Evolutionary conservation across 2,888 invertebrate genomes (phyloP), one percentile per base, ranked within the genome.

Genomic region (Malachius bipustulatus): DNA sequence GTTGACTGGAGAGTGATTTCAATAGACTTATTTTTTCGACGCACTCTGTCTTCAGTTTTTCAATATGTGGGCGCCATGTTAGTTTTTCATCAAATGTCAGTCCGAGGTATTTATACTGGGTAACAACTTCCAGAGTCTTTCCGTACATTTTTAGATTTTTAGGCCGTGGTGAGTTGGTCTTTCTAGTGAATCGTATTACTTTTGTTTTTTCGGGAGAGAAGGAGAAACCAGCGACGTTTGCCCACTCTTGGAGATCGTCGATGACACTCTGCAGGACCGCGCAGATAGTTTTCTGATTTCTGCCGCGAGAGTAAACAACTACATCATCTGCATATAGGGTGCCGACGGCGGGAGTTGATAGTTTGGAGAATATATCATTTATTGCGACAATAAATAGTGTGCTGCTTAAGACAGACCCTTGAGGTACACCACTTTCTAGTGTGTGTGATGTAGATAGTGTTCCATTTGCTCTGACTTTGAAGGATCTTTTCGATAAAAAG

Each of bases 381-480:
- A 39, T 37, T 1, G 37, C 37, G 10, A 40, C 32, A 16, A 40
- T 27, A 14, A 40, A 38, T 2, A 42, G 37, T 13, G 39, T 42
- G 2, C 34, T 12, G 11, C 37, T 36, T 15, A 39, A 12, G 4
- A 39, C 33, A 6, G 42, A 42, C 9, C 37, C 39, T 32, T 42
- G 37, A 14, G 42, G 35, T 9, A 33, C 36, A 9, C 38, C 38
- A 37, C 40, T 39, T 30, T 39, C 15, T 16, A 32, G 15, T 4
- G 24, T 19, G 13, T 9, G 24, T 30, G 8, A 32, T 30, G n/a
- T n/a, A n/a, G n/a, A n/a, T 8, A 19, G 30, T 9, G 12, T 6
- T 9, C 32, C 39, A 29, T 32, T 40, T 13, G 38, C 14, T n/a
- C 24, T 33, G 6, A 42, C 35, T 32, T 24, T 4, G 12, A 42